These are phyloP conservation scores for Antedon mediterranea DNA, from an alignment of 53 echinoderm and acorn worm species.

Conservation along the genomic window DNA sequence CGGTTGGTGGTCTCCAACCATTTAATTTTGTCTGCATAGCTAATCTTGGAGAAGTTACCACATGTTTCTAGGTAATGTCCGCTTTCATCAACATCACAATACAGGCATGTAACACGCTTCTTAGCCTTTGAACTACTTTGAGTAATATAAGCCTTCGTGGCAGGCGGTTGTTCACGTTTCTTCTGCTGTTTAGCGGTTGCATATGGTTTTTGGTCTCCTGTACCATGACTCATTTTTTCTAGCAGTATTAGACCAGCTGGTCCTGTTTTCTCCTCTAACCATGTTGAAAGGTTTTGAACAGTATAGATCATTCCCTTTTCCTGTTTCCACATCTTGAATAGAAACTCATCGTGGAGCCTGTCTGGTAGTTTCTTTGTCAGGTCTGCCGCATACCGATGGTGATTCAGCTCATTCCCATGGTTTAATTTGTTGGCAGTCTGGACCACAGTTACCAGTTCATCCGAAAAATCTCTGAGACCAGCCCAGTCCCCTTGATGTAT, in stretches of 20 bases:
- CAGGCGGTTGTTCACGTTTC: background rate
- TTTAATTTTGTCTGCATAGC: conserved; percentile 2
- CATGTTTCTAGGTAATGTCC: conserved; percentile 15
- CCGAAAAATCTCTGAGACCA: conserved; percentile 8
- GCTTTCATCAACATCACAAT: conserved; percentile 3
- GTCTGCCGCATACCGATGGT: conserved; percentile 13
- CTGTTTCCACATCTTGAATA: conserved; percentile 13
- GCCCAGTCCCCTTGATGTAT: conserved; percentile 6
- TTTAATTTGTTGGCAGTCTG: background rate
- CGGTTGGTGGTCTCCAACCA: conserved; percentile 8
- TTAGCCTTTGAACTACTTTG: background rate
- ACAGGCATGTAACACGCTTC: conserved; percentile 6
- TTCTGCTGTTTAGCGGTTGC: background rate
- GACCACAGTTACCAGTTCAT: conserved; percentile 13
- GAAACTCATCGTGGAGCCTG: conserved; percentile 7
- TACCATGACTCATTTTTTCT: background rate
- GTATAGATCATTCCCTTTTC: conserved; percentile 10
- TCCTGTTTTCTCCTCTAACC: conserved; percentile 15
- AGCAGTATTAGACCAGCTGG: conserved; percentile 12
- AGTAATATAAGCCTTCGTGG: conserved; percentile 3
- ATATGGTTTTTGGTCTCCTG: background rate
- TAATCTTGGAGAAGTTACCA: background rate
- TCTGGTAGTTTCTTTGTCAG: conserved; percentile 6
- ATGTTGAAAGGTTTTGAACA: background rate
- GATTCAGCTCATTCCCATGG: conserved; percentile 6